phyloP scores from a whole-genome alignment of 2,113 vertebrate species.

The Eleginops maclovinus region DNA sequence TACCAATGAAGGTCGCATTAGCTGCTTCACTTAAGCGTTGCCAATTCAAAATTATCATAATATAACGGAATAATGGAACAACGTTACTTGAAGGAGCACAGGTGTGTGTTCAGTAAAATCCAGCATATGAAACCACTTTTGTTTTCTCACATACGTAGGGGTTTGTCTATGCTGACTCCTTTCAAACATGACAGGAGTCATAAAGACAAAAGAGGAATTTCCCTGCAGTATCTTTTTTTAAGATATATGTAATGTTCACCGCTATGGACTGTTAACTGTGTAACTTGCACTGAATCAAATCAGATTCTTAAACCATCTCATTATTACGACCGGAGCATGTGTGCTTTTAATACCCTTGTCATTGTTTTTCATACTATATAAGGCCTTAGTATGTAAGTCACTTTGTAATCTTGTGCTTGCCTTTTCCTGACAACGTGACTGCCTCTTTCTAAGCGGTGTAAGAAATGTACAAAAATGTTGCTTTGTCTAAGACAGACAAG shows the following conservation, averaged over 20 bases:
- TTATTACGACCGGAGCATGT: neutral
- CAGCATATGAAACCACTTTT: neutral
- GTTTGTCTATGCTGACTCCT: neutral
- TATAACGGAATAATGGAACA: conserved; percentile 19
- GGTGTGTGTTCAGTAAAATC: conserved; percentile 26
- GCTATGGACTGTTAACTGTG: neutral
- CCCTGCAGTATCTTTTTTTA: neutral
- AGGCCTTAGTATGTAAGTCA: neutral
- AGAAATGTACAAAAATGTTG: neutral
- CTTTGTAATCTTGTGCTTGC: neutral
- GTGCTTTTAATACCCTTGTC: neutral
- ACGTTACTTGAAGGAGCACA: conserved; percentile 36
- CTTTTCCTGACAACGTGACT: neutral
- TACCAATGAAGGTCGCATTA: conserved; percentile 63
- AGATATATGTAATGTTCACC: neutral
- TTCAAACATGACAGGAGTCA: conserved; percentile 2
- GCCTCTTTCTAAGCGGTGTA: neutral
- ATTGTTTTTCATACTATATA: neutral
- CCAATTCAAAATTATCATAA: conserved; percentile 29
- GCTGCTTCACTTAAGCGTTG: conserved; percentile 40
- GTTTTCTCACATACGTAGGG: conserved; percentile 38
- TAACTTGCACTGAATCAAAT: neutral
- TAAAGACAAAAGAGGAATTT: neutral
- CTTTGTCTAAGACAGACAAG: neutral
- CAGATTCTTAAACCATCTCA: neutral